phyloP scores from a whole-genome alignment of 2,888 invertebrate genomes.

The Catonia carolina region DNA sequence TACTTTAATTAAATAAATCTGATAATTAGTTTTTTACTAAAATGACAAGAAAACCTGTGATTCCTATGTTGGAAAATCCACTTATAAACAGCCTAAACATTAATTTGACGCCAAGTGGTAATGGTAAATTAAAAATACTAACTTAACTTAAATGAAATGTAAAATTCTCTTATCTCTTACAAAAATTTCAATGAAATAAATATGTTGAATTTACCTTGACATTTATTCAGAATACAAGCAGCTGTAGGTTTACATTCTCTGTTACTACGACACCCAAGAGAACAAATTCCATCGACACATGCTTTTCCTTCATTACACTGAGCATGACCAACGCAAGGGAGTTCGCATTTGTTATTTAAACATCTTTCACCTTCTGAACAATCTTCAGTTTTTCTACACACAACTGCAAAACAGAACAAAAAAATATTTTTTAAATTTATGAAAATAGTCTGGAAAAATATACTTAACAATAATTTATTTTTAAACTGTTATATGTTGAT shows the following conservation, averaged over 20 bases:
- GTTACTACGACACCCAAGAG: slow-evolving; percentile 77
- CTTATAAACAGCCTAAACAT: too few species aligned
- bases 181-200: too few species aligned
- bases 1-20: too few species aligned
- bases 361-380: slow-evolving; percentile 68
- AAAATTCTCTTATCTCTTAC: too few species aligned
- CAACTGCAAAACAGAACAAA: slow-evolving; percentile 26
- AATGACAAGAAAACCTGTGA: too few species aligned
- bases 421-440: too few species aligned
- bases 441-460: background rate
- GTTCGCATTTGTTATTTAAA: slow-evolving; percentile 65
- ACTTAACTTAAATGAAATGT: too few species aligned
- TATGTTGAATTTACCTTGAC: slow-evolving; percentile 55
- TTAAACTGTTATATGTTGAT: background rate
- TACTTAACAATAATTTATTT: background rate
- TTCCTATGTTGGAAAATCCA: too few species aligned
- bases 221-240: slow-evolving; percentile 78
- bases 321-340: slow-evolving; percentile 72
- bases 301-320: slow-evolving; percentile 76
- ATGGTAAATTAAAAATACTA: too few species aligned
- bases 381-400: slow-evolving; percentile 33
- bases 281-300: slow-evolving; percentile 70
- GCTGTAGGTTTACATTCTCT: slow-evolving; percentile 69
- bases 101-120: too few species aligned
- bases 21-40: too few species aligned